Evolutionary conservation across 2,888 invertebrate species (phyloP), one percentile per base, ranked within the genome.

Genomic region (Kryphioiulus occultus): DNA sequence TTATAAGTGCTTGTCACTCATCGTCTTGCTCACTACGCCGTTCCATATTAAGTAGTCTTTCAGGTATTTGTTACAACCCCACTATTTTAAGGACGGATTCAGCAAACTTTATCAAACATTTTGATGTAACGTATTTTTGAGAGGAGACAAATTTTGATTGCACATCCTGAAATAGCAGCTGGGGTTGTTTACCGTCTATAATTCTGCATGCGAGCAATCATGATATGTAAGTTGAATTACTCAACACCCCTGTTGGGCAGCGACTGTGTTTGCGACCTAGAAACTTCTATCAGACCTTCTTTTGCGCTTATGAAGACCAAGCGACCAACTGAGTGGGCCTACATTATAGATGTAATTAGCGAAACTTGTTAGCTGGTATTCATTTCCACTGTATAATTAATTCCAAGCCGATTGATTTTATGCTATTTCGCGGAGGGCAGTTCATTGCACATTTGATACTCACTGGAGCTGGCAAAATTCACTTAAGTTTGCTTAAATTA

Each of bases 391-490:
- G 22, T 10, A 26, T 68, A 68, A 68, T 68, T 68, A 26, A 68
- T 68, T 68, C 68, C 1, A 68, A 68, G 68, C 68, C 26, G 9
- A 19, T 68, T 26, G 68, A 17, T 19, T 26, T 68, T 26, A 68
- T 10, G 5, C 7, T 68, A 10, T 26, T 68, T 68, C 26, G 53
- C 53, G 22, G 68, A 1, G 26, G 19, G 26, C 26, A 68, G 22
- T 68, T 68, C 68, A 26, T 22, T 1, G 68, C 68, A 53, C 10
- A 53, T n/a, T 53, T 19, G 53, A 53, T 53, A 68, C 68, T 68
- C 68, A 19, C 68, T 68, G 26, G 68, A 68, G 19, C 68, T 68
- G 68, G 68, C 68, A 5, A 68, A 68, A 68, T 68, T 68, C 68
- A 68, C 19, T 68, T 68, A 68, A 22, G 68, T 68, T 68, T 10